Percentiles rank a stretch among this genome's conserved stretches.
Conservation (phyloP, 2,888 invertebrate genomes). For the Rotaria socialis region DNA sequence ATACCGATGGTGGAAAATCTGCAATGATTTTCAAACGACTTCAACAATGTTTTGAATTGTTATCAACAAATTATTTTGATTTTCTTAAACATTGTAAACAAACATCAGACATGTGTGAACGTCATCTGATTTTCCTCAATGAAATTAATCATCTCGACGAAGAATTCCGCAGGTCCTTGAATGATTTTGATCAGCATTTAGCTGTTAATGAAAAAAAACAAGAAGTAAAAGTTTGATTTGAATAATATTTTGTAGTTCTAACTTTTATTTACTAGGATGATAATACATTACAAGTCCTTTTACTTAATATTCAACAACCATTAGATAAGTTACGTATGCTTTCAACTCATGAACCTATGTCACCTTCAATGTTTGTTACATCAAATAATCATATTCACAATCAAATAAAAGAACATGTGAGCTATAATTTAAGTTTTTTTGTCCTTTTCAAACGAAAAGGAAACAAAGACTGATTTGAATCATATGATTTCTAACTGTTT, state of each 20-base stretch:
- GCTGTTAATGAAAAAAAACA: neutral
- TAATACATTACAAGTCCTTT: neutral
- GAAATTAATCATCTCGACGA: neutral
- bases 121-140: neutral
- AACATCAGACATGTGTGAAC: neutral
- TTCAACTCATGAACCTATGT: neutral
- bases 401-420: neutral
- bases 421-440: neutral
- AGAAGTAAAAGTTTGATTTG: neutral
- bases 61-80: neutral
- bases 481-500: neutral
- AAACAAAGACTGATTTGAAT: neutral
- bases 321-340: neutral
- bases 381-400: neutral
- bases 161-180: neutral
- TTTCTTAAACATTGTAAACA: conserved; percentile 1
- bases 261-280: neutral
- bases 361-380: neutral
- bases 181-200: conserved; percentile 2
- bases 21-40: neutral
- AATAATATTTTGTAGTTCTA: neutral
- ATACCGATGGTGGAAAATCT: neutral
- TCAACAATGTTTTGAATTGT: neutral
- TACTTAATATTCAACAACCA: neutral
- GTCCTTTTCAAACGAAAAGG: neutral